Base-by-base conservation (phyloP, 2,888 invertebrate genomes). In the Cryptops parisi region DNA sequence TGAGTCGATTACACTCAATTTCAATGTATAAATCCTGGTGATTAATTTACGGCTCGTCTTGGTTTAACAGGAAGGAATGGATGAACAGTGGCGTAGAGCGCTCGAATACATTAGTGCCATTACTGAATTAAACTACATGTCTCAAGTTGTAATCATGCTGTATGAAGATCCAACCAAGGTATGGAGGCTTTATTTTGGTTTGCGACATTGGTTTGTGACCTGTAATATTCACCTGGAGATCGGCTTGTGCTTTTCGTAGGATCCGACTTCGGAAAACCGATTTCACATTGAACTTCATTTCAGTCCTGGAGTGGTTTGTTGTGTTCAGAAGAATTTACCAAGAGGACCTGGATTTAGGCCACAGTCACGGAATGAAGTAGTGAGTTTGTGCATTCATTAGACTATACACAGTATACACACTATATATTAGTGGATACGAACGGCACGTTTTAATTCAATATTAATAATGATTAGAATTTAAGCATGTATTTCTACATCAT, bases 271-370 rank as follows among this genome's bases (percentile, higher is more conserved):
- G 15, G 72, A 71, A 50, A 72, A 74, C 45, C 61, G 96, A 60
- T 98, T 97, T 69, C 98, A 98, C 69, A 90, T 99, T 49, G 98
- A 98, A 72, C 74, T 98, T 12, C 97, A 98, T 73, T 99, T 98
- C 70, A 97, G 96, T 70, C 97, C 98, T 0, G 98, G 98, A 55
- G 91, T 88, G 3, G 93, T 89, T 72, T 93, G 90, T 72, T 96
- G 89, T 70, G 90, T 91, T 21, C 88, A 91, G 67, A 91, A 91
- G 69, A 90, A 90, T 74, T 69, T 89, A 55, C 89, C 89, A 9
- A 89, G 88, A 0, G 91, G 91, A 0, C 91, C 91, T 6, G 91
- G 91, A 24, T 91, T 91, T 69, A 72, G 91, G 26, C 90, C 91
- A 3, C 90, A 91, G 69, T 86, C 87, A 49, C 78, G 90, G 26